Conservation (phyloP, 2,113 vertebrate species). For the Recurvirostra avosetta region DNA sequence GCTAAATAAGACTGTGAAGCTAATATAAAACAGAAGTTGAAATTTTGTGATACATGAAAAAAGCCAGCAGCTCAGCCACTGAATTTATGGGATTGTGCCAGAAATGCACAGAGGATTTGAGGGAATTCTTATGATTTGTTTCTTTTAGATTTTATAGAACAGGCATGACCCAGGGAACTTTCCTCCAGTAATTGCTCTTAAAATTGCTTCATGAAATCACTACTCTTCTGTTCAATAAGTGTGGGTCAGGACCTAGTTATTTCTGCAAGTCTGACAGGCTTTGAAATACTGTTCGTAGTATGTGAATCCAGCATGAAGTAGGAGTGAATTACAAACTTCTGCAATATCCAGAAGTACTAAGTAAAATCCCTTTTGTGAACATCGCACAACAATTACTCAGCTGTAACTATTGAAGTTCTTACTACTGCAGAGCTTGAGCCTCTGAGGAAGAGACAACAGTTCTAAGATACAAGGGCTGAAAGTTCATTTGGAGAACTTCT, state of each 20-base stretch:
- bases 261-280: not conserved
- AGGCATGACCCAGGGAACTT: not conserved
- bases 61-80: not conserved
- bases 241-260: conserved; percentile 27
- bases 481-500: not conserved
- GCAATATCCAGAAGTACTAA: not conserved
- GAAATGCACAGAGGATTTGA: conserved; percentile 2
- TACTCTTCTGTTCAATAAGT: not conserved
- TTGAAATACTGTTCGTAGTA: not conserved
- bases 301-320: not conserved
- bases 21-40: not conserved
- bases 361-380: not conserved
- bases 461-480: not conserved
- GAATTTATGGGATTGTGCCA: not conserved
- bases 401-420: not conserved
- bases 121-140: not conserved
- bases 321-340: not conserved
- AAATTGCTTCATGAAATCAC: conserved; percentile 23
- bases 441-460: not conserved
- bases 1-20: not conserved
- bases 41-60: not conserved
- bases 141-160: conserved; percentile 9
- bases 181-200: conserved; percentile 7
- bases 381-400: not conserved
- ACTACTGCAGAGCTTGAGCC: not conserved